Evolutionary conservation across 2,113 vertebrate genomes (phyloP).

Genomic region (Circaetus cinerascens): DNA sequence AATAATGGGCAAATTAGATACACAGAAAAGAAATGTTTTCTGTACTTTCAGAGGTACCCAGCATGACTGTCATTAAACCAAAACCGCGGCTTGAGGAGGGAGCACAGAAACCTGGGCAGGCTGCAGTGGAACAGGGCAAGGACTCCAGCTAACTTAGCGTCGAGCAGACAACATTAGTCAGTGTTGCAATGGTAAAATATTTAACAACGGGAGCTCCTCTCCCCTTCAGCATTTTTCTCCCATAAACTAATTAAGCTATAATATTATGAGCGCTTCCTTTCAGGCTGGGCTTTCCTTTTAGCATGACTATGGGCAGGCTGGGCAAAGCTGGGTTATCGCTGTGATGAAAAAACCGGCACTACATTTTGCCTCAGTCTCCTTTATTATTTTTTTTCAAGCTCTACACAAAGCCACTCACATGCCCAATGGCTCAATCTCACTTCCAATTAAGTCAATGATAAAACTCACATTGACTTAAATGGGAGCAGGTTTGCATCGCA

Average conservation of each 20-base stretch:
- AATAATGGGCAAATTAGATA: constrained; percentile 54
- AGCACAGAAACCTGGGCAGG: background rate
- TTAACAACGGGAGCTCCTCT: background rate
- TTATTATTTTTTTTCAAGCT: constrained; percentile 5
- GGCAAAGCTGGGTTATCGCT: background rate
- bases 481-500: constrained; percentile 48
- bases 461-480: constrained; percentile 54
- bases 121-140: background rate
- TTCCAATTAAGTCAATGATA: constrained; percentile 57
- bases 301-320: constrained; percentile 7
- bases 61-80: background rate
- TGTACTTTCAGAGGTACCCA: background rate
- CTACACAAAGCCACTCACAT: constrained; percentile 30
- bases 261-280: constrained; percentile 28
- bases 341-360: constrained; percentile 1
- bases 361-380: constrained; percentile 35
- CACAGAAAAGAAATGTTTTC: constrained; percentile 27
- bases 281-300: background rate
- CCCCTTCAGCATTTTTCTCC: constrained; percentile 35
- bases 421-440: constrained; percentile 42
- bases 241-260: constrained; percentile 55
- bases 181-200: background rate
- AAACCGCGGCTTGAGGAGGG: background rate
- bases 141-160: background rate
- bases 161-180: background rate